These are phyloP conservation scores for Caenorhabditis uteleia DNA, from an alignment of 2,888 invertebrate species.

Conservation along the genomic window DNA sequence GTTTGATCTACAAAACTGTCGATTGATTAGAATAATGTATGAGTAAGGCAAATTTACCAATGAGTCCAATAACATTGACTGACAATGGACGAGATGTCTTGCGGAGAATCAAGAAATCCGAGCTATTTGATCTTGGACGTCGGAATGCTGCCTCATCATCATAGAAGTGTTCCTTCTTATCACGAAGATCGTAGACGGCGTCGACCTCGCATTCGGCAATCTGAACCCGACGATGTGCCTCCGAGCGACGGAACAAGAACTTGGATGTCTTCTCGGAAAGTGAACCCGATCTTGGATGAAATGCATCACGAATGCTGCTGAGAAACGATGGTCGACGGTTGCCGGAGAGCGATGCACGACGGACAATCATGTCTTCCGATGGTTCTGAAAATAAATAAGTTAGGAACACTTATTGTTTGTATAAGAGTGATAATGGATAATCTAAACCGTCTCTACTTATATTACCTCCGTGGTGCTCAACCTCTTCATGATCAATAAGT, in stretches of 20 bases:
- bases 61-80: conserved; percentile 55
- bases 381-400: too few relatives aligned
- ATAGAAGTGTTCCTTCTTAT: conserved; percentile 43
- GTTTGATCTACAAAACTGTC: conserved; percentile 38
- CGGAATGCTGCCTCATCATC: conserved; percentile 49
- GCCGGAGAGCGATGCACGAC: too few relatives aligned
- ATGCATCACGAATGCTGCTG: conserved; percentile 11
- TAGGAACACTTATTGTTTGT: too few relatives aligned
- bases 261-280: conserved; percentile 17
- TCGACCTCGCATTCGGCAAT: conserved; percentile 43
- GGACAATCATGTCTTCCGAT: too few relatives aligned
- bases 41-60: conserved; percentile 36
- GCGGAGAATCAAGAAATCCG: conserved; percentile 53
- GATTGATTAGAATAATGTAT: neutral
- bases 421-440: too few relatives aligned
- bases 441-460: too few relatives aligned
- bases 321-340: conserved; percentile 28
- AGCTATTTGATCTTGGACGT: conserved; percentile 53
- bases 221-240: conserved; percentile 12
- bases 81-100: conserved; percentile 58
- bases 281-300: conserved; percentile 29
- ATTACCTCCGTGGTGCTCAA: too few relatives aligned
- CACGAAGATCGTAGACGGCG: conserved; percentile 47
- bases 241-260: conserved; percentile 35
- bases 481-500: too few relatives aligned